These are phyloP conservation scores for Pyxicephalus adspersus DNA, from an alignment of 2,113 vertebrate genomes.

Conservation along the genomic window DNA sequence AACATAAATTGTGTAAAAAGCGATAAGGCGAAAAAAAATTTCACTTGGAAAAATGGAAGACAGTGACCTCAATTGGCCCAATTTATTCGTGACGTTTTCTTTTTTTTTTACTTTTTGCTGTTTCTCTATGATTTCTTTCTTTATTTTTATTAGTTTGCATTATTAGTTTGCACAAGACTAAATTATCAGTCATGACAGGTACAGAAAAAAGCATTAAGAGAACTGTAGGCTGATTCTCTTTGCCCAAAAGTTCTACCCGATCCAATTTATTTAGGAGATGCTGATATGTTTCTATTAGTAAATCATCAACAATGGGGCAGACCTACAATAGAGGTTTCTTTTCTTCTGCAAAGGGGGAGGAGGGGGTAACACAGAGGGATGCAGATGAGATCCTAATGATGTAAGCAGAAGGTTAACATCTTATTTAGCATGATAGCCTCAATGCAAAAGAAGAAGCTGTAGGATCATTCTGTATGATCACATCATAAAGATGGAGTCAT, in stretches of 20 bases:
- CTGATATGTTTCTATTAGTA: conserved; percentile 89
- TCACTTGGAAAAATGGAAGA: conserved; percentile 86
- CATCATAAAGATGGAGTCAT: background rate
- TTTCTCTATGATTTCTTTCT: conserved; percentile 64
- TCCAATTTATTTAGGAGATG: conserved; percentile 87
- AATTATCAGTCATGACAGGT: conserved; percentile 83
- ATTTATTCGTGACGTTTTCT: conserved; percentile 78
- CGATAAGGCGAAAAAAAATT: conserved; percentile 94
- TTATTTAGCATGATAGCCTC: background rate
- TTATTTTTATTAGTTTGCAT: conserved; percentile 84
- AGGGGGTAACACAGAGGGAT: conserved; percentile 78
- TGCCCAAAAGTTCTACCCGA: conserved; percentile 80
- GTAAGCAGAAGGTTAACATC: conserved; percentile 79
- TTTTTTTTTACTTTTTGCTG: conserved; percentile 67
- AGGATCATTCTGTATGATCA: background rate
- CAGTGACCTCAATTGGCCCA: conserved; percentile 90
- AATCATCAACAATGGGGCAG: conserved; percentile 77
- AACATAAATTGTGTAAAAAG: conserved; percentile 93
- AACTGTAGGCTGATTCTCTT: conserved; percentile 73
- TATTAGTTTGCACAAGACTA: conserved; percentile 91
- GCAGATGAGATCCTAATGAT: conserved; percentile 91
- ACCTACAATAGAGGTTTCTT: conserved; percentile 83
- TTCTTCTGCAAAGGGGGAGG: conserved; percentile 77
- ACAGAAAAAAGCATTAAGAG: conserved; percentile 74
- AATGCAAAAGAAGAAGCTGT: background rate